Evolutionary conservation across 2,797 vertebrate genomes (phyloP).

Genomic region (Bradypus variegatus): DNA sequence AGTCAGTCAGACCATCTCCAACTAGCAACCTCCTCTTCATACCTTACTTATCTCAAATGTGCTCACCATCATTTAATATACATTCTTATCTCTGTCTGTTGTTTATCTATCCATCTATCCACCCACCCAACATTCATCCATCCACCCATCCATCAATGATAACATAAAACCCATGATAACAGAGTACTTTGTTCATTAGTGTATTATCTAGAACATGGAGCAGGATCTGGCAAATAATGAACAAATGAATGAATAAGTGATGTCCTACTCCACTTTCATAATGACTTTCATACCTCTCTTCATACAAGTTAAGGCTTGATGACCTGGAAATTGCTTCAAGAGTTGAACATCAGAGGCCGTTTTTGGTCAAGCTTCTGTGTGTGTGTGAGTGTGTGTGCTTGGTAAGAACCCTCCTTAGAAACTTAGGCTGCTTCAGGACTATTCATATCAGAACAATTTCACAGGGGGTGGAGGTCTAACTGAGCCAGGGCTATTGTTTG

Average conservation of each 20-base stretch:
- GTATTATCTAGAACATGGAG: background rate
- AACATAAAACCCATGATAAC: background rate
- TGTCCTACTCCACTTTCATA: background rate
- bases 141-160: background rate
- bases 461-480: background rate
- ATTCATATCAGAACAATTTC: background rate
- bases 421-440: background rate
- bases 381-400: background rate
- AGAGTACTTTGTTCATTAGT: background rate
- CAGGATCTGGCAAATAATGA: background rate
- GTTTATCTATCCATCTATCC: background rate
- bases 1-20: background rate
- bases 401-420: background rate
- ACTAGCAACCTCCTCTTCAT: background rate
- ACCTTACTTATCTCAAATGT: background rate
- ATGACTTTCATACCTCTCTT: background rate
- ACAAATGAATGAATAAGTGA: background rate
- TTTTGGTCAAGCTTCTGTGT: background rate
- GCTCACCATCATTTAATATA: background rate
- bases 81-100: background rate
- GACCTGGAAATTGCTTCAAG: background rate
- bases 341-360: background rate
- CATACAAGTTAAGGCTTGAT: background rate
- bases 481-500: background rate
- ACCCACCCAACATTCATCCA: too few relatives aligned